Percentiles rank a stretch among this genome's conserved stretches.
phyloP scores from a whole-genome alignment of 2,113 vertebrate genomes.

The Suricata suricatta region DNA sequence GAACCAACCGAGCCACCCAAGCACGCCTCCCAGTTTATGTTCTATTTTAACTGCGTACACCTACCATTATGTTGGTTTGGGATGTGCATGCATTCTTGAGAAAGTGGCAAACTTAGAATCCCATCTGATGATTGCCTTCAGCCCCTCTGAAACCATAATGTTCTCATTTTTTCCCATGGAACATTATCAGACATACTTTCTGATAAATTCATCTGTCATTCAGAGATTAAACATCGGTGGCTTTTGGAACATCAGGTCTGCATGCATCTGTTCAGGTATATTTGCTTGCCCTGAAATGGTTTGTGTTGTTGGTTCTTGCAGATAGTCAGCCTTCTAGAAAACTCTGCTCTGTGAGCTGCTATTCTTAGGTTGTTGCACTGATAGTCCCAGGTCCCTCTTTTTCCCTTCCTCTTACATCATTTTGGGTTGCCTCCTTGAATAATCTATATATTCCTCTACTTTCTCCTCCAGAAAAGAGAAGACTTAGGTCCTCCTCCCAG shows the following conservation, averaged over 20 bases:
- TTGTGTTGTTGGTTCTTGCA: neutral
- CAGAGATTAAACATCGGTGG: neutral
- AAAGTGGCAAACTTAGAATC: neutral
- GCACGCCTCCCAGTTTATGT: neutral
- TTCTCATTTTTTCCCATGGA: neutral
- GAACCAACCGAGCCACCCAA: too few species aligned
- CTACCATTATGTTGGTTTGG: neutral
- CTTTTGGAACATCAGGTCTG: neutral
- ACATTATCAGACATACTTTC: neutral
- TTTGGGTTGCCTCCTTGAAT: neutral
- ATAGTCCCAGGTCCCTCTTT: neutral
- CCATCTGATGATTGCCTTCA: neutral
- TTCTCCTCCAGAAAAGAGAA: neutral
- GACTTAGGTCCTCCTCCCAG: neutral
- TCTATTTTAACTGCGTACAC: neutral
- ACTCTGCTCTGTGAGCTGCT: neutral
- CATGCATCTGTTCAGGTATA: neutral
- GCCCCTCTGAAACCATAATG: neutral
- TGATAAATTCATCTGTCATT: neutral
- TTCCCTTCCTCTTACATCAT: neutral
- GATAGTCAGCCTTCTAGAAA: neutral
- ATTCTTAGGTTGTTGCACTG: neutral
- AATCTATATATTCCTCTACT: neutral
- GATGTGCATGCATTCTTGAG: neutral
- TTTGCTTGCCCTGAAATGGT: neutral